Evolutionary conservation across 2,113 vertebrate species (phyloP).

Genomic region (Ginglymostoma cirratum): DNA sequence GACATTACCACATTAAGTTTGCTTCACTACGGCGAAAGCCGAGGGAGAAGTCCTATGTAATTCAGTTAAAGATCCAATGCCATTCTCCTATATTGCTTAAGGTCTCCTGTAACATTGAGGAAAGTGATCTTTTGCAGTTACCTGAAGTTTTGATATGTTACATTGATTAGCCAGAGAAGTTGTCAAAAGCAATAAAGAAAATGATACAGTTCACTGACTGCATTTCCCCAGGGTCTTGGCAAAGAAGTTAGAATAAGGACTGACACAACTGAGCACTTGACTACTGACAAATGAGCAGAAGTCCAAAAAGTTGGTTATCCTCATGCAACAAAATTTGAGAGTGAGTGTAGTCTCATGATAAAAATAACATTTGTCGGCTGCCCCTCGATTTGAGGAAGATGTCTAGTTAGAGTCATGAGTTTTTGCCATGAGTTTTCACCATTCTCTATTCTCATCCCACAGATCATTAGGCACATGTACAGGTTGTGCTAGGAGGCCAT

Average conservation of each 20-base stretch:
- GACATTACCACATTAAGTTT: background rate
- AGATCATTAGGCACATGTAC: too few relatives aligned
- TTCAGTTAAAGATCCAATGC: background rate
- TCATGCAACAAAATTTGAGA: background rate
- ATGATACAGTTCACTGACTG: background rate
- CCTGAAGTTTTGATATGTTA: background rate
- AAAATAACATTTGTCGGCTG: background rate
- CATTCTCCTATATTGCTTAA: background rate
- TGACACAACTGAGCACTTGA: background rate
- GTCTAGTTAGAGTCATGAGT: too few relatives aligned
- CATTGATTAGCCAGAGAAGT: background rate
- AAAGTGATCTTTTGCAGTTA: background rate
- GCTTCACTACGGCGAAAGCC: background rate
- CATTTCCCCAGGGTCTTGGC: background rate
- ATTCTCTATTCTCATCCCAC: too few relatives aligned
- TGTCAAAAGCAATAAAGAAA: background rate
- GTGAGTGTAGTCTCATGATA: background rate
- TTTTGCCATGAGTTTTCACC: too few relatives aligned
- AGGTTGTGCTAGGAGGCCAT: too few relatives aligned
- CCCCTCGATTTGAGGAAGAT: background rate
- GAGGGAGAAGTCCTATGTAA: background rate
- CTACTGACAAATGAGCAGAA: background rate
- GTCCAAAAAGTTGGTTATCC: background rate
- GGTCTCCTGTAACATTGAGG: background rate
- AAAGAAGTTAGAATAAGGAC: background rate